A percentile compares a stretch with the other conserved stretches of the same genome.
These are phyloP conservation scores for Euphonia xanthogaster DNA, from an alignment of 2,797 vertebrate species.

Conservation along the genomic window DNA sequence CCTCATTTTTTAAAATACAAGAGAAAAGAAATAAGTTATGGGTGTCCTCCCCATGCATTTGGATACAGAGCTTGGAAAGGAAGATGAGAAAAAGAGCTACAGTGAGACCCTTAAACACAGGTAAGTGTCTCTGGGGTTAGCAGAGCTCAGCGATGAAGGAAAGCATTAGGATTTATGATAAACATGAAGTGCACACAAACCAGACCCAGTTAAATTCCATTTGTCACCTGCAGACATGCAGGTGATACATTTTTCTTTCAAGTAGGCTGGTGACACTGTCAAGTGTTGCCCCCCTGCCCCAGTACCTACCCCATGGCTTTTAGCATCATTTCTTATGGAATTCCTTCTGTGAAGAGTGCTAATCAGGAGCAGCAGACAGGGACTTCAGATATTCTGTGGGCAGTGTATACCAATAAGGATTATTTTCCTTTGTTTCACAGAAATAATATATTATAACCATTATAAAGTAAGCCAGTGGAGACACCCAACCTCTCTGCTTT, in stretches of 20 bases:
- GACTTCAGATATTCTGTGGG: slow-evolving; percentile 22
- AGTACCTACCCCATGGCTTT: not conserved
- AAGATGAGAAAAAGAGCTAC: not conserved
- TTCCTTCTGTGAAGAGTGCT: not conserved
- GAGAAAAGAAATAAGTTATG: not conserved
- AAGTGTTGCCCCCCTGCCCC: not conserved
- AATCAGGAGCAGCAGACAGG: not conserved
- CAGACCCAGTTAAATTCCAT: not conserved
- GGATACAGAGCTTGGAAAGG: not conserved
- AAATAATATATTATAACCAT: slow-evolving; percentile 24
- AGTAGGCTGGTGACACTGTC: not conserved
- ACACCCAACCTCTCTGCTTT: not conserved
- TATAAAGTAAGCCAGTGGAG: slow-evolving; percentile 49
- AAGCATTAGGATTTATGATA: not conserved
- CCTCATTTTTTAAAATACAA: not conserved
- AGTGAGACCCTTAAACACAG: not conserved
- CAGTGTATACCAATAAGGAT: not conserved
- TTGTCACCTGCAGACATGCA: not conserved
- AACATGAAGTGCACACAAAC: not conserved
- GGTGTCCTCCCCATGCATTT: not conserved
- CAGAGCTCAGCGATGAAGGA: not conserved
- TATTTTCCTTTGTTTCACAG: slow-evolving; percentile 30
- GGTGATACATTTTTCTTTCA: slow-evolving; percentile 37
- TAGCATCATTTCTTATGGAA: not conserved
- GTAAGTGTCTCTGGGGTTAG: not conserved